phyloP scores from a whole-genome alignment of 2,797 vertebrate genomes.

The Yasuhikotakia modesta region DNA sequence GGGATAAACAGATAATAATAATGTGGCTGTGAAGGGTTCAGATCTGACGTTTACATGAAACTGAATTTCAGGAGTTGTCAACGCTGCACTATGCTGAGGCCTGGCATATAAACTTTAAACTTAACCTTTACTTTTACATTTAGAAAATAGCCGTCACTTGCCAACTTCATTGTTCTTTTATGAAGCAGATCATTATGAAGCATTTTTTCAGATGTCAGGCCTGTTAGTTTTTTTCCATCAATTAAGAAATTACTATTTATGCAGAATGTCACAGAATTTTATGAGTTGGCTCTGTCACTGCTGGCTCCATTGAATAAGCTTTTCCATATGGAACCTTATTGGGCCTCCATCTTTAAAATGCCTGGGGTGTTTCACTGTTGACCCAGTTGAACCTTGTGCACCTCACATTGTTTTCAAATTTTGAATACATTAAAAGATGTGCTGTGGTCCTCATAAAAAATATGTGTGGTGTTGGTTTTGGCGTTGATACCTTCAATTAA shows the following conservation, averaged over 20 bases:
- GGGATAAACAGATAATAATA: slow-evolving; percentile 6
- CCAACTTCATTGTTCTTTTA: background rate
- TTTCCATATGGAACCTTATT: too few relatives aligned
- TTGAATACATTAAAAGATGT: too few relatives aligned
- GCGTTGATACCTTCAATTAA: background rate
- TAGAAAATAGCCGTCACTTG: background rate
- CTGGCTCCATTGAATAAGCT: too few relatives aligned
- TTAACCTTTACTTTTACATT: slow-evolving; percentile 2
- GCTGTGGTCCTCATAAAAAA: background rate
- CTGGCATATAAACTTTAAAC: background rate
- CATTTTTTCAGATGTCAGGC: too few relatives aligned
- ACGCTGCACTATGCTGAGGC: background rate
- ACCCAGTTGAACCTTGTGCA: too few relatives aligned
- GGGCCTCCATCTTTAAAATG: too few relatives aligned
- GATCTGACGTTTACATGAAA: background rate
- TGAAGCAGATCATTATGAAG: background rate
- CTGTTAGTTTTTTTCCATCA: background rate
- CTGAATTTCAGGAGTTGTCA: background rate
- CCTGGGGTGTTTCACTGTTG: too few relatives aligned
- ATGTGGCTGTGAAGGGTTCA: background rate
- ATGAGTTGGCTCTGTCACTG: too few relatives aligned
- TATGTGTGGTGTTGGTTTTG: background rate
- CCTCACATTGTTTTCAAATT: too few relatives aligned
- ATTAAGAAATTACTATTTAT: background rate
- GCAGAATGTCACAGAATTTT: background rate